Evolutionary conservation across 2,888 invertebrate species (phyloP).

Genomic region (Cantharis flavilabris): DNA sequence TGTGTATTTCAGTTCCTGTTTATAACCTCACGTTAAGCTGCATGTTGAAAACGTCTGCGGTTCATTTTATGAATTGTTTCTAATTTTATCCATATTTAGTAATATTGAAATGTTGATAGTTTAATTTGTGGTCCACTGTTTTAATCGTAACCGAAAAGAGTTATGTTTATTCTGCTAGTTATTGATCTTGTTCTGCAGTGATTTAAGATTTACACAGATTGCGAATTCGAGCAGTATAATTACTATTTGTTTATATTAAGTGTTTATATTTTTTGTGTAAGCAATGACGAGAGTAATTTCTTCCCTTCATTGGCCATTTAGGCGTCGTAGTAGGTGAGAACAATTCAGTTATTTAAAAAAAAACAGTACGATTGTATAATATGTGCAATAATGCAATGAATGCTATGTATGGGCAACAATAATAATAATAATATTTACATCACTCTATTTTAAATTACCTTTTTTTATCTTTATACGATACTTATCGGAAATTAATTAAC

Average conservation of each 20-base stretch:
- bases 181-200: neutral
- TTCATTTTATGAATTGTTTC: neutral
- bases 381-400: no score
- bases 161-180: neutral
- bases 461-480: neutral
- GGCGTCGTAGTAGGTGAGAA: constrained; percentile 32
- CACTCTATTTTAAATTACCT: neutral
- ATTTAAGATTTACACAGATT: neutral
- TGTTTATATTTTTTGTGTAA: neutral
- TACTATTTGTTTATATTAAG: neutral
- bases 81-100: neutral
- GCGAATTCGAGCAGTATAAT: neutral
- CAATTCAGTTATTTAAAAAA: neutral
- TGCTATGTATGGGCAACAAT: neutral
- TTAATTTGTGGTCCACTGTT: neutral
- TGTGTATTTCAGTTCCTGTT: constrained; percentile 24
- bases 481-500: neutral
- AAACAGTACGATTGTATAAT: neutral
- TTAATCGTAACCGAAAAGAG: neutral
- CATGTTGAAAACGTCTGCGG: neutral
- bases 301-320: constrained; percentile 27
- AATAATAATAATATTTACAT: neutral
- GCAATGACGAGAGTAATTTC: constrained; percentile 29
- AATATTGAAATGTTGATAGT: neutral
- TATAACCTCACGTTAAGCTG: constrained; percentile 14